Conservation (phyloP, 2,888 invertebrate genomes). For the Papilio gigon region DNA sequence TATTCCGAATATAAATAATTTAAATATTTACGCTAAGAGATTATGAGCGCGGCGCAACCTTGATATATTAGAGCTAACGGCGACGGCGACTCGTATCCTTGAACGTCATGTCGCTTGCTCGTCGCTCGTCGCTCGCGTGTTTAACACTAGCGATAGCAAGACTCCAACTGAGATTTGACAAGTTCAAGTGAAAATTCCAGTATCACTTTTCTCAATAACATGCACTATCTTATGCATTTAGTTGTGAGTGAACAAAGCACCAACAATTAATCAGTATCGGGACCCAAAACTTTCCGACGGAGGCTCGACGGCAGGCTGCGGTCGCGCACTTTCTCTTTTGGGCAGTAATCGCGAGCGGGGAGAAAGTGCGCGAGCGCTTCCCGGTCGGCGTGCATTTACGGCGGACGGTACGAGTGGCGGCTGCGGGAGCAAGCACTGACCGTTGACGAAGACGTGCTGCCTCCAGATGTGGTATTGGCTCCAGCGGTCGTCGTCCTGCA, state of each 20-base stretch:
- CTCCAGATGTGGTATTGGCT: slow-evolving; percentile 91
- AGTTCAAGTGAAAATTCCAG: background rate
- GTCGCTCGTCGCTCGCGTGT: slow-evolving; percentile 5
- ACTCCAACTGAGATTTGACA: background rate
- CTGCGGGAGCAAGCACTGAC: slow-evolving; percentile 76
- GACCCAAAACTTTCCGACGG: slow-evolving; percentile 63
- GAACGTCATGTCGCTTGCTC: slow-evolving; percentile 13
- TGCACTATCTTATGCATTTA: slow-evolving; percentile 7
- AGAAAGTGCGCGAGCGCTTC: slow-evolving; percentile 65
- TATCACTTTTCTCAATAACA: background rate
- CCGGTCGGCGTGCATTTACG: slow-evolving; percentile 42
- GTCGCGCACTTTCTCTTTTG: slow-evolving; percentile 74
- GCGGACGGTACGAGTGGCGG: slow-evolving; percentile 34
- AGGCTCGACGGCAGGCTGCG: slow-evolving; percentile 57
- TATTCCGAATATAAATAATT: slow-evolving; percentile 32
- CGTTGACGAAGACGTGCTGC: slow-evolving; percentile 90
- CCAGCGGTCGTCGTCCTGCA: slow-evolving; percentile 86
- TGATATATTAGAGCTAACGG: slow-evolving; percentile 28
- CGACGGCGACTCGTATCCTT: slow-evolving; percentile 25
- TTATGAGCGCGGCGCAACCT: slow-evolving; percentile 16
- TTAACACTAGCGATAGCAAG: background rate
- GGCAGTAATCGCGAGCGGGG: slow-evolving; percentile 54
- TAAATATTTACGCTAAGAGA: slow-evolving; percentile 35
- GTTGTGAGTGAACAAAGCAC: slow-evolving; percentile 2
- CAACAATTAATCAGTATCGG: slow-evolving; percentile 45